Conservation (phyloP, 2,797 vertebrate genomes). For the Trichosurus vulpecula region DNA sequence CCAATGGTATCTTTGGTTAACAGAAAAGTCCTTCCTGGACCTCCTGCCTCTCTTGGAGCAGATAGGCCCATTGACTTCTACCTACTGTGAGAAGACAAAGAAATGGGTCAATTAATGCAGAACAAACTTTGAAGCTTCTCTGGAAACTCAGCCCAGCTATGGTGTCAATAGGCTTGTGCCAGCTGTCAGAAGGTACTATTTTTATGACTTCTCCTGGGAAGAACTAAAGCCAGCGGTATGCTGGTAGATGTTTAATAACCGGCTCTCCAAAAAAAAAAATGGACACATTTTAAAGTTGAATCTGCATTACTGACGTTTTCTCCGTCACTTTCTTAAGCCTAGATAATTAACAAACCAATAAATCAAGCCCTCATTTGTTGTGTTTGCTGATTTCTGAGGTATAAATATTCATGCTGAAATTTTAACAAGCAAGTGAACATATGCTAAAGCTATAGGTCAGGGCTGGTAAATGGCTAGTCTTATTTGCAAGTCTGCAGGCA, state of each 20-base stretch:
- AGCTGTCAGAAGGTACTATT: constrained; percentile 24
- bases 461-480: neutral
- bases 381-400: neutral
- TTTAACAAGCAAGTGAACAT: neutral
- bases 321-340: neutral
- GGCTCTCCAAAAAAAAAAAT: constrained; percentile 21
- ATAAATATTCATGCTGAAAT: neutral
- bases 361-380: neutral
- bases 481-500: constrained; percentile 27
- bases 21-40: neutral
- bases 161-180: neutral
- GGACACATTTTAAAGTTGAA: neutral
- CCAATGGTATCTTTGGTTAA: neutral
- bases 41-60: neutral
- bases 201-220: neutral
- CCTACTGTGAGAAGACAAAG: neutral
- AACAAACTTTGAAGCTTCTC: constrained; percentile 1
- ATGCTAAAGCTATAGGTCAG: neutral
- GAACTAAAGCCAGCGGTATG: neutral
- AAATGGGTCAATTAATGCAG: neutral
- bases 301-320: neutral
- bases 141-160: constrained; percentile 14
- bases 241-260: neutral
- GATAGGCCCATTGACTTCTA: neutral
- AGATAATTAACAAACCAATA: neutral